Evolutionary conservation across 2,113 vertebrate species (phyloP), one percentile per base, ranked within the genome.

Genomic region (Barnardius zonarius): DNA sequence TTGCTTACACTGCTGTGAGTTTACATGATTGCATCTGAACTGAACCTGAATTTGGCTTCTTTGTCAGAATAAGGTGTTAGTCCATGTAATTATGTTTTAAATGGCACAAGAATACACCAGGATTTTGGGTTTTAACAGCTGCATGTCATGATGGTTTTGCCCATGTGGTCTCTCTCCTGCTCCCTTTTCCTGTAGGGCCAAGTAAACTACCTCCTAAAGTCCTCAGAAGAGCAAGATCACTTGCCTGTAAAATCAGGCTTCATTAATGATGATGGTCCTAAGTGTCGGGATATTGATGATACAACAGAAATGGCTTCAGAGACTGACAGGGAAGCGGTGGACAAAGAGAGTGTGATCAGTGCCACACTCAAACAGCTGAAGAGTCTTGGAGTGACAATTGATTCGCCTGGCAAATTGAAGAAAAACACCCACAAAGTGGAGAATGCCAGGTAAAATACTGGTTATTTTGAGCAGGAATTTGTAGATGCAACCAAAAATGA

Each of bases 301-400:
- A 13, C 41, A 86, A 94, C 87, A 88, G 96, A 93, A 92, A 96
- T 77, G 55, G 74, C 86, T 64, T 91, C 85, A 31, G 76, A 64
- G 30, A 25, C 70, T 68, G 66, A 83, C 44, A 70, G 39, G 13
- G 66, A 78, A 54, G 59, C 14, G 17, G 78, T 75, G n/a, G 97
- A 98, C 43, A 97, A 96, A 55, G 98, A 99, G 62, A 92, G 93
- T 43, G 98, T 99, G 82, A 91, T 99, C 64, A 98, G 93, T 49
- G 98, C 99, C 86, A 99, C 99, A 0, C 92, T 99, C 82, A 98
- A 97, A 92, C 99, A 99, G 59, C 98, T 99, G 83, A 98, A 98
- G 97, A 98, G 97, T 80, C 98, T 99, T 17, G 99, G 99, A 43
- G 98, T 99, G 59, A 93, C 97, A 30, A 57, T 99, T 72, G 98